phyloP scores from a whole-genome alignment of 2,888 invertebrate species.

The Apamea sordens region DNA sequence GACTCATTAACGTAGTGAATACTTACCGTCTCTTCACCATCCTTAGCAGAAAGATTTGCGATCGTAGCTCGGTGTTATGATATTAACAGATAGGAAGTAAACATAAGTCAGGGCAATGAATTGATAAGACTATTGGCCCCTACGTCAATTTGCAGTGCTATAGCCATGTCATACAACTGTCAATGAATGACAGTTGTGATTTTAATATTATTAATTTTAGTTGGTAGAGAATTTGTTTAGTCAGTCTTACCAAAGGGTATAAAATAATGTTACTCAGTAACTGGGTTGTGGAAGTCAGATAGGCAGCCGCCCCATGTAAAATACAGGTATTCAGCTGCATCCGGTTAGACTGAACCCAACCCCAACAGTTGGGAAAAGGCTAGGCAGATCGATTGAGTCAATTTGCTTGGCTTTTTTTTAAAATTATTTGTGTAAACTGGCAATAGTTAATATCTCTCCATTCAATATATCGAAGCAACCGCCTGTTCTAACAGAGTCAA shows the following conservation, averaged over 20 bases:
- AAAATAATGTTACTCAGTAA: no score
- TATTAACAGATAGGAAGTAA: not conserved
- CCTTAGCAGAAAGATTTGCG: not conserved
- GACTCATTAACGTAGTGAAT: not conserved
- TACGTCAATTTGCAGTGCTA: not conserved
- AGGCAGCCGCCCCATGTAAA: no score
- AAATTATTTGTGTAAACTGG: not conserved
- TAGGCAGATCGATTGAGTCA: no score
- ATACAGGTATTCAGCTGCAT: no score
- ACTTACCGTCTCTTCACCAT: not conserved
- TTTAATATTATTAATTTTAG: not conserved
- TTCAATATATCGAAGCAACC: constrained; percentile 24
- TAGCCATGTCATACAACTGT: not conserved
- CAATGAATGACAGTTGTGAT: not conserved
- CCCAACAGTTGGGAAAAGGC: no score
- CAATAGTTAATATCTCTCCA: constrained; percentile 6
- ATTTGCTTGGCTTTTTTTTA: no score
- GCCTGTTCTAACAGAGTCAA: constrained; percentile 35
- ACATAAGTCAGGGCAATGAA: not conserved
- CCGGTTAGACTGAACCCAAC: no score
- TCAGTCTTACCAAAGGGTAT: no score
- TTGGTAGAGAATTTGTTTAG: not conserved
- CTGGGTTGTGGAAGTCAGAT: no score
- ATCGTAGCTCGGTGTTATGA: not conserved
- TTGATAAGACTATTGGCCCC: not conserved